phyloP scores from a whole-genome alignment of 2,888 invertebrate genomes.

The Tipula confusa region DNA sequence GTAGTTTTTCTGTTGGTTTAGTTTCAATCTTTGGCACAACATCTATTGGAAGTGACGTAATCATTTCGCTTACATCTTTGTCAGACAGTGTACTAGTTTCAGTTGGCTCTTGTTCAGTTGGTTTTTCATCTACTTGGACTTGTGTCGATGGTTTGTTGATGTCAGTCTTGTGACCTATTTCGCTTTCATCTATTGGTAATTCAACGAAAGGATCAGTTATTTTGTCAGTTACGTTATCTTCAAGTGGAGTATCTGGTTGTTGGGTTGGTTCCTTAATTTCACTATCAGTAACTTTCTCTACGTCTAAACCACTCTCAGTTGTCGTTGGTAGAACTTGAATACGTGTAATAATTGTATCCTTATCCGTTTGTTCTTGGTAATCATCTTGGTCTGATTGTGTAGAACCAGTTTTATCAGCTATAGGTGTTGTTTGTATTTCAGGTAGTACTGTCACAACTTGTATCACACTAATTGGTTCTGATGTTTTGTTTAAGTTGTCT shows the following conservation, averaged over 20 bases:
- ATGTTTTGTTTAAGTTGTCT: background rate
- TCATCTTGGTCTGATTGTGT: background rate
- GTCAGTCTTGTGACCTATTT: conserved; percentile 8
- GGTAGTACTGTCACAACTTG: background rate
- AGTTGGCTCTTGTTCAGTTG: background rate
- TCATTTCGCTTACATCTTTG: background rate
- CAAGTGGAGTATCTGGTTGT: background rate
- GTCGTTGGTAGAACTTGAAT: background rate
- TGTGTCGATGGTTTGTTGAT: background rate
- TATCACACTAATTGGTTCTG: background rate
- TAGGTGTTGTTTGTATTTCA: background rate
- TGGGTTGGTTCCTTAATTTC: background rate
- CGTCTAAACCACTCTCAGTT: background rate
- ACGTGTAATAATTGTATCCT: background rate
- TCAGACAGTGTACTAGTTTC: background rate
- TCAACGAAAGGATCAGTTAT: background rate
- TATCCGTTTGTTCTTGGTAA: background rate
- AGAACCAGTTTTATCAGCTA: background rate
- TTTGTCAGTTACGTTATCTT: background rate
- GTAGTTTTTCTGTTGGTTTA: background rate
- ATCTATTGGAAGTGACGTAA: background rate
- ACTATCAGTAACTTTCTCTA: background rate
- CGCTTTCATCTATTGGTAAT: background rate
- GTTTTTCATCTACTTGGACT: background rate
- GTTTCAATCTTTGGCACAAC: background rate